Evolutionary conservation across 2,888 invertebrate genomes (phyloP), one percentile per base, ranked within the genome.

Genomic region (Agriotes lineatus): DNA sequence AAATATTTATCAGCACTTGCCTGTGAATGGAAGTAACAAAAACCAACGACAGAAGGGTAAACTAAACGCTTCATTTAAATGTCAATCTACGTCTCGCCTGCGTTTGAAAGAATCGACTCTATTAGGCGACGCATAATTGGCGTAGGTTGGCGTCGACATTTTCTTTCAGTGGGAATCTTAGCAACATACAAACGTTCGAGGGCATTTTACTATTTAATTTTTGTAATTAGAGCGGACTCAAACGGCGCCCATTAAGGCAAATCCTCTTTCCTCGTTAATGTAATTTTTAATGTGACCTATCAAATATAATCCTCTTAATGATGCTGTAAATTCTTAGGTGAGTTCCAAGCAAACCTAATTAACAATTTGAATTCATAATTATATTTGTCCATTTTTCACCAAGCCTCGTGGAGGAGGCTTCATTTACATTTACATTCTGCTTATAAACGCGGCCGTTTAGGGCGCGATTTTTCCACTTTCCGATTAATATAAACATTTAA

Each of bases 331-430:
- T 58, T 58, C 42, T 58, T 58, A 58, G 58, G 58, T 58, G 44
- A 58, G 58, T 42, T 39, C 16, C 58, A 58, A 58, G 58, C 22
- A 58, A 58, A 58, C 39, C 58, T 58, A 58, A 58, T 58, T 58
- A 58, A 58, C 58, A 42, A 42, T 58, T 58, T 58, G 58, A 58
- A 58, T 58, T 58, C 42, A 58, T 58, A 58, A 58, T 58, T 58
- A 44, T 58, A 58, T 58, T 58, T 58, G 58, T 58, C 42, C 58
- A 58, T 58, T 58, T 58, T 58, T 58, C 25, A 42, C 44, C 42
- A 56, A n/a, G n/a, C n/a, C 39, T n/a, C 14, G 44, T 20, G 58
- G 39, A 25, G 25, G 42, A 39, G 44, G 37, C 42, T 42, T 58
- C 58, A 58, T 58, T 58, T 58, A 58, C 58, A 58, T 58, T 58